Conservation (phyloP, 2,113 vertebrate genomes). For the Thinocorus orbignyianus region DNA sequence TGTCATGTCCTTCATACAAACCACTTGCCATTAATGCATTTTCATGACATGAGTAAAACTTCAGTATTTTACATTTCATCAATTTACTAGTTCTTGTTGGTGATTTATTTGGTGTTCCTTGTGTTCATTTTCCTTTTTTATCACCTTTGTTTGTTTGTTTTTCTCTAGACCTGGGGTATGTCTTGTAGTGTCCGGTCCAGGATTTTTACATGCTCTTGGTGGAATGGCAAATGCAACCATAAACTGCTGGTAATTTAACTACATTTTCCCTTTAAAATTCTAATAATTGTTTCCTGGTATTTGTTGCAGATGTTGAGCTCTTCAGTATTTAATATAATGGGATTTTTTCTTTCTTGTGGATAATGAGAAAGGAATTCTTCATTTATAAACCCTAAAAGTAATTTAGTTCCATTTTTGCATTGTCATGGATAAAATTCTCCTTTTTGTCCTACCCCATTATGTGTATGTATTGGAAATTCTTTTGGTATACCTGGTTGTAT, state of each 20-base stretch:
- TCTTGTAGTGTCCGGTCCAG: constrained; percentile 94
- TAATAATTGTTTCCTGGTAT: not conserved
- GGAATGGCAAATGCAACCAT: constrained; percentile 96
- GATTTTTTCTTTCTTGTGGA: not conserved
- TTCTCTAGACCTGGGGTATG: constrained; percentile 87
- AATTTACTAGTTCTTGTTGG: not conserved
- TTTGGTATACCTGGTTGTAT: not conserved
- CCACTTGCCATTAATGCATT: not conserved
- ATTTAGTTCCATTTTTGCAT: not conserved
- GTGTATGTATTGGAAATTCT: not conserved
- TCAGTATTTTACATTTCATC: not conserved
- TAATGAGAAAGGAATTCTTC: not conserved
- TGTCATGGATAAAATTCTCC: not conserved
- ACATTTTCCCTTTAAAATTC: not conserved
- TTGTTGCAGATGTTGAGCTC: not conserved
- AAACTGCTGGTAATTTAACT: constrained; percentile 90
- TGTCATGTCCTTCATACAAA: not conserved
- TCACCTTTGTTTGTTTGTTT: not conserved
- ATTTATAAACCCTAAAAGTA: not conserved
- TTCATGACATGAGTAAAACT: not conserved
- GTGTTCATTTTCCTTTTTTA: not conserved
- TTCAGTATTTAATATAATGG: not conserved
- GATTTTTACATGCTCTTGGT: constrained; percentile 88
- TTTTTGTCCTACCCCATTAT: not conserved
- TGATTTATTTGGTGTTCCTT: not conserved